Evolutionary conservation across 2,113 vertebrate genomes (phyloP), one percentile per base, ranked within the genome.

Genomic region (Struthio camelus): DNA sequence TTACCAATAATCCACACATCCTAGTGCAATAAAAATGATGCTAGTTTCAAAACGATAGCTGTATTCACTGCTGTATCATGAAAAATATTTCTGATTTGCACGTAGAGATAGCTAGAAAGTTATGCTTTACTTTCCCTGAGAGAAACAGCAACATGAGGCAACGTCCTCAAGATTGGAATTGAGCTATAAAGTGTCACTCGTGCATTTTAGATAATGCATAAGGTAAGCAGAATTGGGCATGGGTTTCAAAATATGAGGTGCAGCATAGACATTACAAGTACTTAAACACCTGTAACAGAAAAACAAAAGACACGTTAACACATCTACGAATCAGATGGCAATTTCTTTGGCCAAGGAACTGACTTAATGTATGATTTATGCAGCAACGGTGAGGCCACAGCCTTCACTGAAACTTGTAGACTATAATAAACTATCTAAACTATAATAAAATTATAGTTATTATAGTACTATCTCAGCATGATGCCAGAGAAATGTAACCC

Each of bases 381-480:
- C 42, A 88, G 28, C 22, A 73, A 78, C 24, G 75, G 40, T 16
- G 28, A 89, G 34, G 27, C 17, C 71, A 54, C 8, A 28, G 40
- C 90, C 48, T 79, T 72, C 51, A 54, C 1, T 14, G 34, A 51
- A 79, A 51, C 51, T 82, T 90, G 69, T 89, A 89, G 90, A 91
- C 24, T 34, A 27, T 59, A 59, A 59, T 59, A 34, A 59, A 20
- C 56, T 34, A 59, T 59, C 56, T 59, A 34, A 59, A 34, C 30
- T 59, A 34, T 59, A 34, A 34, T 34, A 34, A 59, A 59, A 36
- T 51, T 51, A 51, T n/a, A 50, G 48, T 36, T 84, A 81, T 81
- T 89, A 89, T 56, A 90, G 69, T 22, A 85, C 64, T 50, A 93
- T 77, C 86, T 92, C 96, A 92, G 88, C 90, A 85, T 44, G 70